Evolutionary conservation across 2,888 invertebrate species (phyloP).

Genomic region (Netelia melanura): DNA sequence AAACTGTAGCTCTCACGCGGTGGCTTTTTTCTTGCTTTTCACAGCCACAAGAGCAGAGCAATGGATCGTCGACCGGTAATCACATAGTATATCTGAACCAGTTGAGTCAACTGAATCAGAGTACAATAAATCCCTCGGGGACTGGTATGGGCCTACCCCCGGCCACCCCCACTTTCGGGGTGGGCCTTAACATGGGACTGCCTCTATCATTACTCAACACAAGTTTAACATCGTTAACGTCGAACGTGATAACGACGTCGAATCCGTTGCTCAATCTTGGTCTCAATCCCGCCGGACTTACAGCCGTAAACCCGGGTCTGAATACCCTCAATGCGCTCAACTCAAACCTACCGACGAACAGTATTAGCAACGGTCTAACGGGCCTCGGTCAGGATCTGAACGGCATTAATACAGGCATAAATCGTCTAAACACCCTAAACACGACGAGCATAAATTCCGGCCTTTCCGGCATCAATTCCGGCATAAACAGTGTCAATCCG

Average conservation of each 20-base stretch:
- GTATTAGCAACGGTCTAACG: slow-evolving; percentile 82
- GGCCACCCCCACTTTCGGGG: slow-evolving; percentile 85
- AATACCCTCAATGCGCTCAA: slow-evolving; percentile 82
- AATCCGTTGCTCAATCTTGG: slow-evolving; percentile 84
- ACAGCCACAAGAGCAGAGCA: slow-evolving; percentile 82
- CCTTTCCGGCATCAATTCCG: slow-evolving; percentile 78
- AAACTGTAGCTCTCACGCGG: background rate
- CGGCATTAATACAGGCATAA: slow-evolving; percentile 81
- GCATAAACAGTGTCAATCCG: slow-evolving; percentile 80
- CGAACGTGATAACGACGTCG: slow-evolving; percentile 84
- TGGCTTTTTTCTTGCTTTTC: slow-evolving; percentile 60
- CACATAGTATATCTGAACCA: slow-evolving; percentile 84
- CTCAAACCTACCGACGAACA: slow-evolving; percentile 82
- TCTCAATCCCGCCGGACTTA: slow-evolving; percentile 81
- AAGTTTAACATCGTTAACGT: slow-evolving; percentile 83
- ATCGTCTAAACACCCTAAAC: slow-evolving; percentile 79
- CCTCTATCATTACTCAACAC: slow-evolving; percentile 83
- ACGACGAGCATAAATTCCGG: slow-evolving; percentile 81
- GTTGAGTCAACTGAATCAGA: slow-evolving; percentile 83
- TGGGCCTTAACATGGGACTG: slow-evolving; percentile 85
- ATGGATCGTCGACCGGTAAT: slow-evolving; percentile 83
- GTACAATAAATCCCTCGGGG: slow-evolving; percentile 83
- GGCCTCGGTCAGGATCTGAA: slow-evolving; percentile 82
- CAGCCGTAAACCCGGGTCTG: slow-evolving; percentile 82
- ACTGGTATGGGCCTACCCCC: slow-evolving; percentile 85